These are phyloP conservation scores for Xestoiulus laeticollis DNA, from an alignment of 2,888 invertebrate genomes.

Conservation along the genomic window DNA sequence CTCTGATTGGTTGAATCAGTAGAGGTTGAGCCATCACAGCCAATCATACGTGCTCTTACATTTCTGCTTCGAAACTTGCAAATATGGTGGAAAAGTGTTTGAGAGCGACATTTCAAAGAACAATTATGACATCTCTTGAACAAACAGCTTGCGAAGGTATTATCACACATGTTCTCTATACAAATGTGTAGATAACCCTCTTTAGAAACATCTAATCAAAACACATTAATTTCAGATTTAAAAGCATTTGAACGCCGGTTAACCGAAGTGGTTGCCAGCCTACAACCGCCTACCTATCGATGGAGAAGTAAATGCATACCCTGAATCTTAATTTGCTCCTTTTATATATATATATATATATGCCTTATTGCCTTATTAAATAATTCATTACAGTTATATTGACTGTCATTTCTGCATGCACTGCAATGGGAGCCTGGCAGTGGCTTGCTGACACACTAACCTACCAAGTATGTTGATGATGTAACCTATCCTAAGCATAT, in stretches of 20 bases:
- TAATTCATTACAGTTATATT: constrained; percentile 77
- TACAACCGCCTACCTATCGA: constrained; percentile 91
- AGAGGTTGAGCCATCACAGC: not conserved
- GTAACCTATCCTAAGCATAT: not conserved
- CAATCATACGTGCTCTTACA: not conserved
- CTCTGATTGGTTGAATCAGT: not conserved
- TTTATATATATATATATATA: not conserved
- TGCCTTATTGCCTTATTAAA: not conserved
- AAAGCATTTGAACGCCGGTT: constrained; percentile 97
- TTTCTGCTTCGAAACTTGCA: not conserved
- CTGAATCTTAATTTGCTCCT: not conserved
- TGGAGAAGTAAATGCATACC: constrained; percentile 71
- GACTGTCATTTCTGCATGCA: constrained; percentile 85
- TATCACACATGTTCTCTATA: not conserved
- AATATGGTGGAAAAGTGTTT: constrained; percentile 14
- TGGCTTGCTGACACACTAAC: constrained; percentile 96
- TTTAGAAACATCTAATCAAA: not conserved
- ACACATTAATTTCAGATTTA: constrained; percentile 71
- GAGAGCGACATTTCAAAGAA: not conserved
- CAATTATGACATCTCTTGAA: constrained; percentile 76
- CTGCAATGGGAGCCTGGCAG: constrained; percentile 93
- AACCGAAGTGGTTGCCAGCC: constrained; percentile 95
- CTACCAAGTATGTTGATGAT: constrained; percentile 72
- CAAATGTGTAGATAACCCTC: not conserved
- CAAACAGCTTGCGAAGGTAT: constrained; percentile 89